These are phyloP conservation scores for Phrynosoma blainvillii DNA, from an alignment of 2,113 vertebrate species.

Conservation along the genomic window DNA sequence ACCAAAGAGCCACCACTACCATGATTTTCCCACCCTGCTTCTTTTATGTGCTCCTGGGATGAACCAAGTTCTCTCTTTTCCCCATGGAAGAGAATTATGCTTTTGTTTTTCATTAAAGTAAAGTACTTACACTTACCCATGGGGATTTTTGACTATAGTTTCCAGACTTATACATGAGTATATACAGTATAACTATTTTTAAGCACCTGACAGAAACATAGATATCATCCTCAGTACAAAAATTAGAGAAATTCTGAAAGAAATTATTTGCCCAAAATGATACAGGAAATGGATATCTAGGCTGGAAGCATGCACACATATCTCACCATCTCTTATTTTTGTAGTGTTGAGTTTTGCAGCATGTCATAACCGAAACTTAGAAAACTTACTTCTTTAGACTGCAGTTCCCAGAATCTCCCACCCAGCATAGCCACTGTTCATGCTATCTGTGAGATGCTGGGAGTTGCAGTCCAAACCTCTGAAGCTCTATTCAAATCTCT, in stretches of 20 bases:
- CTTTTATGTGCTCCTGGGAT: too few relatives aligned
- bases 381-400: too few relatives aligned
- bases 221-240: not conserved
- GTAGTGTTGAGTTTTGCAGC: not conserved
- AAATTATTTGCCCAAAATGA: not conserved
- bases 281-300: not conserved
- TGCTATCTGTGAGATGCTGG: too few relatives aligned
- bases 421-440: too few relatives aligned
- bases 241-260: not conserved
- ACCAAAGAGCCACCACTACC: too few relatives aligned
- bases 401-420: too few relatives aligned
- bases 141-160: too few relatives aligned
- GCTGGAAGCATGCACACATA: not conserved
- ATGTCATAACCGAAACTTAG: not conserved
- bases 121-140: too few relatives aligned
- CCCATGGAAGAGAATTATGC: not conserved
- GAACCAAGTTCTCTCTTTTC: too few relatives aligned
- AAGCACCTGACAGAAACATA: constrained; percentile 7
- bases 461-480: too few relatives aligned
- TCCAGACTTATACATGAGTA: not conserved
- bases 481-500: not conserved
- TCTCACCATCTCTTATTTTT: not conserved
- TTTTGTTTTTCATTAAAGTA: not conserved
- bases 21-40: too few relatives aligned
- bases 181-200: not conserved